Base-by-base conservation (phyloP, 2,888 invertebrate genomes). In the Cataglyphis albicans region DNA sequence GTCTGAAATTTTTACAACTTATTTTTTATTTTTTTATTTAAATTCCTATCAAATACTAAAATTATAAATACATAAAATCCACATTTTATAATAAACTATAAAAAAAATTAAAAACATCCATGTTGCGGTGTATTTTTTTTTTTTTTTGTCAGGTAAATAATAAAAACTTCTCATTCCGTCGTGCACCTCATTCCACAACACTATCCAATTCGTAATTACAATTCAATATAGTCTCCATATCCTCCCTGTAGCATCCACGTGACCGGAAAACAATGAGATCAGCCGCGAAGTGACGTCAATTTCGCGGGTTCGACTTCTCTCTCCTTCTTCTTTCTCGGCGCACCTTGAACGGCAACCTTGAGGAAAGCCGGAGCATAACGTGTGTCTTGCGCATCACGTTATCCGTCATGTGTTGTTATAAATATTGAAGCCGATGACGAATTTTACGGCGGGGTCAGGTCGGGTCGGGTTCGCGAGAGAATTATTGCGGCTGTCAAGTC, bases 161-260 rank as follows among this genome's bases (percentile, higher is more conserved):
- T 25, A 32, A 10, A 6, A 25, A 12, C 25, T 35, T 44, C 15
- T 44, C 57, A 44, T 78, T 78, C 21, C 44, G 18, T 29, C 57
- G 41, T 29, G 57, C 41, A 18, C 57, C 32, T 38, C 32, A 55
- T 18, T 41, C 18, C 38, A 29, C 35, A 59, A 80, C 38, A 52
- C 38, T 29, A 52, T 74, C 59, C 68, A 70, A 78, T 38, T 12
- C 32, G 41, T 82, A 83, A 90, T 91, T 91, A 91, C 91, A 91
- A 89, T 91, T 91, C 81, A 91, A 82, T 88, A 91, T 91, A 85
- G 91, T 90, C 86, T 91, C 91, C 91, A 91, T 91, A 84, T 81
- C 85, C 84, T 68, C 35, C 48, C n/a, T 15, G 18, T 18, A n/a
- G 18, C 41, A 64, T 81, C 82, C 83, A 85, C 75, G 89, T 81